Evolutionary conservation across 2,113 vertebrate genomes (phyloP), one percentile per base, ranked within the genome.

Genomic region (Archocentrus centrarchus): DNA sequence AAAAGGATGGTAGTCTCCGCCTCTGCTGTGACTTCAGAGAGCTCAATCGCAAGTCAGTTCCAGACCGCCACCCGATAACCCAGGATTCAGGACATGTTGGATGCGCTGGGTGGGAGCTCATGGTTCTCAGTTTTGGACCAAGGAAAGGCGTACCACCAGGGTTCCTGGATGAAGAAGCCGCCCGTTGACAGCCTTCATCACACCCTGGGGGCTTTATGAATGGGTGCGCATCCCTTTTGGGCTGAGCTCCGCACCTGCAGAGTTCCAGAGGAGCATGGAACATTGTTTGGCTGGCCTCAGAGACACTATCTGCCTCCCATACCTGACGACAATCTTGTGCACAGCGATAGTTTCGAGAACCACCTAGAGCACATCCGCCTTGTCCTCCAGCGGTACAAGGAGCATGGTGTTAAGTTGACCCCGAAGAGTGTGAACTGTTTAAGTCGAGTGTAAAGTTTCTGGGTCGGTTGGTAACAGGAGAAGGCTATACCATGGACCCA

Each of bases 341-440:
- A 63, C 77, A 63, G 77, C 20, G 37, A 44, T 11, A 79, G 8
- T 17, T 63, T 63, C 27, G 41, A 79, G 5, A 24, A 62, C 1
- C 76, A 79, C 6, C 1, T 53, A 6, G 44, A 78, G 14, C 76
- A 78, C 39, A 53, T 55, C 27, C n/a, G 13, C 9, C 47, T 57
- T 11, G 61, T 57, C 50, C 78, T 68, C 35, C 53, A 68, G 53
- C 10, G 27, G 11, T 79, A 79, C 77, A 66, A n/a, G 11, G 47
- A 66, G 39, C 53, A 80, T 22, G 50, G 79, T 20, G 62, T 80
- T 5, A 68, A 68, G 63, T 11, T 80, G 10, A 68, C 62, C 9
- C 53, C 37, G 15, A 68, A 32, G 27, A 80, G 57, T 80, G 61
- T 41, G 77, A 80, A 8, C n/a, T n/a, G n/a, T n/a, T n/a, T n/a